Evolutionary conservation across 2,113 vertebrate species (phyloP).

Genomic region (Puma concolor): DNA sequence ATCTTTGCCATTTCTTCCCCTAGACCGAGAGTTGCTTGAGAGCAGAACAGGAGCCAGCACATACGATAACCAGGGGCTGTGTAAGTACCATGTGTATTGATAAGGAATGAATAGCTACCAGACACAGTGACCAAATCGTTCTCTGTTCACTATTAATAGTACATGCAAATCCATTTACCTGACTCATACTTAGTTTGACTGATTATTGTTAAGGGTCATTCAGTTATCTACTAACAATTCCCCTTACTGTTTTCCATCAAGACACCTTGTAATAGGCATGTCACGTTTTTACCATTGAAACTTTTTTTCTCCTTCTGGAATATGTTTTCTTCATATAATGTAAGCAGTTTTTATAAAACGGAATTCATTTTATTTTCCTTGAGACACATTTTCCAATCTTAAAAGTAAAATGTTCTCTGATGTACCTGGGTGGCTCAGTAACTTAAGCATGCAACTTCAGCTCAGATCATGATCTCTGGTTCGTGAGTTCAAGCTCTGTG

Average conservation of each 20-base stretch:
- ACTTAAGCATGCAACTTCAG: too few relatives aligned
- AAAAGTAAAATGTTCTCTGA: neutral
- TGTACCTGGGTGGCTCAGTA: too few relatives aligned
- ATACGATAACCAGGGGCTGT: rapidly evolving
- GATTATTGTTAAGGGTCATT: neutral
- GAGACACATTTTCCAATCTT: neutral
- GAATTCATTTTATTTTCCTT: neutral
- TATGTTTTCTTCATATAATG: neutral
- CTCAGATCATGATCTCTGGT: too few relatives aligned
- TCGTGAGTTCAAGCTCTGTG: too few relatives aligned
- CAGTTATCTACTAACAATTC: neutral
- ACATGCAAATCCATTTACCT: neutral
- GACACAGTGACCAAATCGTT: too few relatives aligned
- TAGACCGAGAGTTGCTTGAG: neutral
- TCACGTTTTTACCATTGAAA: neutral
- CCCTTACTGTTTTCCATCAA: neutral
- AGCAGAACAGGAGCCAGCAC: neutral
- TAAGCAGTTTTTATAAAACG: neutral
- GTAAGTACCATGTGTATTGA: neutral
- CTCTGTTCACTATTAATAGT: neutral
- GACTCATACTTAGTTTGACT: neutral
- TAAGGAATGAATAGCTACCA: neutral
- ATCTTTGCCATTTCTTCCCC: neutral
- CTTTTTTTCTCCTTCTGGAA: neutral
- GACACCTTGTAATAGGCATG: neutral